Evolutionary conservation across 2,888 invertebrate species (phyloP), one percentile per base, ranked within the genome.

Genomic region (Rhopalosiphum nymphaeae): DNA sequence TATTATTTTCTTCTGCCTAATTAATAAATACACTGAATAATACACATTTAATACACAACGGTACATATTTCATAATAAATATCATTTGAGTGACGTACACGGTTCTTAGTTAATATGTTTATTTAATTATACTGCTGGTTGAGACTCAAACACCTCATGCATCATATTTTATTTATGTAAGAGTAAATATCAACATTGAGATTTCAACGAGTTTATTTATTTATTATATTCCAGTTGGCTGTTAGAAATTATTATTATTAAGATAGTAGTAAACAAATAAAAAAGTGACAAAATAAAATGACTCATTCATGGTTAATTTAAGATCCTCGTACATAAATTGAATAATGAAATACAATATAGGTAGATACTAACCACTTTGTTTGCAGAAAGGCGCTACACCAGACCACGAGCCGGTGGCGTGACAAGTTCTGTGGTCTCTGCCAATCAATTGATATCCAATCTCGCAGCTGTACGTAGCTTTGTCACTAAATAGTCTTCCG

Each of bases 381-480:
- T 98, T 98, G 96, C 98, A 98, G 13, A 97, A 97, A 7, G 98
- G 98, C 13, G 97, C 97, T 86, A 97, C 97, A 0, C 98, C 98
- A 0, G 98, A 98, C 98, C 98, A 98, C 95, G 97, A 97, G 46
- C 99, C 98, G 96, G 99, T 99, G 0, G 99, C 98, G 95, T 98
- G 98, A 96, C 99, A 99, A 95, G 97, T 97, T 92, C 99, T 96
- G 95, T 98, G 98, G 95, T 98, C 97, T 0, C 98, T 96, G 0
- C 99, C 99, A 0, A 98, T 98, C 94, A 99, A 97, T 96, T 98
- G 98, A 96, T 98, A 98, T 0, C 98, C 98, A 92, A 98, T 97
- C 42, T 98, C 98, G 96, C 99, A 99, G 11, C 97, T 97, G 96
- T 98, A 99, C 61, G 97, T 97, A 0, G 98, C 98, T 94, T 97